These are phyloP conservation scores for Petrocephalus zakoni DNA, from an alignment of 2,113 vertebrate genomes.

Conservation along the genomic window DNA sequence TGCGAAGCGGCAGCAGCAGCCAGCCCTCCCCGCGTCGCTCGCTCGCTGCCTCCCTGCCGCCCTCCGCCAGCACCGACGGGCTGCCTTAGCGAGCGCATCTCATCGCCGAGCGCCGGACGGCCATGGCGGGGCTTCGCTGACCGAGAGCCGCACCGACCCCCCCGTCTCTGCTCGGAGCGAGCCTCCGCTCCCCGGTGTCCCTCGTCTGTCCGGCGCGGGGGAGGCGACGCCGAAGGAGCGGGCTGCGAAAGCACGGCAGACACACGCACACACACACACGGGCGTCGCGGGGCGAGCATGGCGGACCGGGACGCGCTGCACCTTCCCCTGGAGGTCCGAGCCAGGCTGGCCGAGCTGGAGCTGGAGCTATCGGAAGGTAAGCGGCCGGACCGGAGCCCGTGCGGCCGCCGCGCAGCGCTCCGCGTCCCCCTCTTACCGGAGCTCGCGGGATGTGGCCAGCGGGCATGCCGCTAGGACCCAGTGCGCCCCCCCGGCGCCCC, in stretches of 20 bases:
- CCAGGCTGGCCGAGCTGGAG: slow-evolving; percentile 90
- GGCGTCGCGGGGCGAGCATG: slow-evolving; percentile 63
- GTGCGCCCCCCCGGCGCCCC: not conserved
- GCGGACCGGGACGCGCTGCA: slow-evolving; percentile 90
- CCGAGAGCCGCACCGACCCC: slow-evolving; percentile 31
- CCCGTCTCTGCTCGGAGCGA: slow-evolving; percentile 27
- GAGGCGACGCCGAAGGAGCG: slow-evolving; percentile 42
- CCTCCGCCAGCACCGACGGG: slow-evolving; percentile 43
- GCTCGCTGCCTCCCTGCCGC: slow-evolving; percentile 34
- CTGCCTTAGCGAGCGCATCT: slow-evolving; percentile 26
- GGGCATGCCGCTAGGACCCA: not conserved
- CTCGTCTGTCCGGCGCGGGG: slow-evolving; percentile 41
- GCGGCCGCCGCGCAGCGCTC: no score
- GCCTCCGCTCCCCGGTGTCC: slow-evolving; percentile 22
- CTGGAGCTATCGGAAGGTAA: slow-evolving; percentile 95
- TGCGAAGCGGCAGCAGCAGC: slow-evolving; percentile 39
- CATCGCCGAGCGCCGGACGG: slow-evolving; percentile 39
- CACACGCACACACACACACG: slow-evolving; percentile 7
- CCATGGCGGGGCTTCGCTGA: slow-evolving; percentile 62
- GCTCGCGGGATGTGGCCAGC: not conserved
- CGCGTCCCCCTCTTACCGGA: no score
- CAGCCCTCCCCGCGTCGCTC: not conserved
- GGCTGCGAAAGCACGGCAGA: slow-evolving; percentile 38
- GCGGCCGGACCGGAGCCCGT: slow-evolving; percentile 2
- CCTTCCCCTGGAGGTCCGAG: slow-evolving; percentile 87